A percentile compares a stretch with the other conserved stretches of the same genome.
Evolutionary conservation across 2,113 vertebrate genomes (phyloP).

Genomic region (Lepisosteus oculatus): DNA sequence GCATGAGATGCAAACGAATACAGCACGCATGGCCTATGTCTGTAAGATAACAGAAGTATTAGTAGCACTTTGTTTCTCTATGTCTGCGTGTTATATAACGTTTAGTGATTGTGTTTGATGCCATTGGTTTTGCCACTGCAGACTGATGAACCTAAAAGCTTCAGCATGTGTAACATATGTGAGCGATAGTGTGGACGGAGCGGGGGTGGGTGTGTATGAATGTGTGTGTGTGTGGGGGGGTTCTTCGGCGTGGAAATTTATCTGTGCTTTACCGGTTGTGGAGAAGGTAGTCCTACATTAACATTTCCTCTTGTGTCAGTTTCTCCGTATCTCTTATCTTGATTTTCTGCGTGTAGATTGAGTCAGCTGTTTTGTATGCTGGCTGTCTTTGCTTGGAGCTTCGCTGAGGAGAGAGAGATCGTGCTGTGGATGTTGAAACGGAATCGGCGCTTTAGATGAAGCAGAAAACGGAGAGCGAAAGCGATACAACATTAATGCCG

Average conservation of each 20-base stretch:
- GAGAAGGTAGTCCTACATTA: too few relatives aligned
- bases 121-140: too few relatives aligned
- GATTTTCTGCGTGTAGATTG: conserved; percentile 81
- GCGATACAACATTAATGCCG: conserved; percentile 20
- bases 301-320: not conserved
- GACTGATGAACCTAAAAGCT: too few relatives aligned
- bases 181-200: too few relatives aligned
- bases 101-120: too few relatives aligned
- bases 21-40: too few relatives aligned
- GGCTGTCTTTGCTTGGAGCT: conserved; percentile 72
- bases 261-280: not conserved
- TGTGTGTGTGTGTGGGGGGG: not conserved
- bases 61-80: too few relatives aligned
- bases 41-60: too few relatives aligned
- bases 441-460: conserved; percentile 38
- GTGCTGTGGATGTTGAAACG: conserved; percentile 69
- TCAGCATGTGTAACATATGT: too few relatives aligned
- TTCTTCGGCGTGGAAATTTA: not conserved
- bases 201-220: too few relatives aligned
- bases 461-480: conserved; percentile 27
- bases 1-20: too few relatives aligned
- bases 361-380: conserved; percentile 84
- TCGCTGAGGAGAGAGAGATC: conserved; percentile 61
- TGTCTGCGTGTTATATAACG: too few relatives aligned
- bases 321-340: conserved; percentile 69